phyloP scores from a whole-genome alignment of 2,113 vertebrate species.

The Chloropsis hardwickii region DNA sequence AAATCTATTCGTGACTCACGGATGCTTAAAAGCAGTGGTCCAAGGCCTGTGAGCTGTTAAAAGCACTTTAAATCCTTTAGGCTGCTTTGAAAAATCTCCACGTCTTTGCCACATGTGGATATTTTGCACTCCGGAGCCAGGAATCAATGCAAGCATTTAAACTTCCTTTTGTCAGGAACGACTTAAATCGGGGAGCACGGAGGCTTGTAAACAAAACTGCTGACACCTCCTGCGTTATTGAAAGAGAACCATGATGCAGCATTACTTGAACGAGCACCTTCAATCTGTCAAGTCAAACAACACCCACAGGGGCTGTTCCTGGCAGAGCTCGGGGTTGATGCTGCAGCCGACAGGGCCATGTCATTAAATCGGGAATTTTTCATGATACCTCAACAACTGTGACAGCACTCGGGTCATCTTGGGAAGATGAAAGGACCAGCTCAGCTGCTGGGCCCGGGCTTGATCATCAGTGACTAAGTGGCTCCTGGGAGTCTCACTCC shows the following conservation, averaged over 20 bases:
- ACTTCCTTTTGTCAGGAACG: slow-evolving; percentile 39
- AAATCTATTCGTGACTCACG: slow-evolving; percentile 1
- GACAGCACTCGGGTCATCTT: not conserved
- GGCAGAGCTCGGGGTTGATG: not conserved
- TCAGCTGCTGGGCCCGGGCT: not conserved
- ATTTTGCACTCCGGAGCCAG: not conserved
- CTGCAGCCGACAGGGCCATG: rapidly evolving
- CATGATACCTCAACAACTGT: not conserved
- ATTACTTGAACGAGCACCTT: not conserved
- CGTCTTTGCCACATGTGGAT: not conserved
- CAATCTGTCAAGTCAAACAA: not conserved
- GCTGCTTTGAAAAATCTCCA: slow-evolving; percentile 48
- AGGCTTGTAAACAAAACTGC: slow-evolving; percentile 38
- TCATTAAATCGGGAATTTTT: not conserved
- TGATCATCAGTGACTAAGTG: not conserved
- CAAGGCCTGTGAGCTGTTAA: slow-evolving; percentile 20
- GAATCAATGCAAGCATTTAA: slow-evolving; percentile 47
- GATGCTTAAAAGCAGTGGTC: slow-evolving; percentile 36
- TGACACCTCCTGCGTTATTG: not conserved
- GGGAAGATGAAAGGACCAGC: not conserved
- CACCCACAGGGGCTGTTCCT: not conserved
- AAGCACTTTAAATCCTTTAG: slow-evolving; percentile 51
- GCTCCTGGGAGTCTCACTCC: not conserved
- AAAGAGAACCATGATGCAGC: slow-evolving; percentile 4
- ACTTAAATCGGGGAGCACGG: not conserved